A percentile compares a stretch with the other conserved stretches of the same genome.
phyloP scores from a whole-genome alignment of 1,140 invertebrate species.

The Nylanderia fulva region DNA sequence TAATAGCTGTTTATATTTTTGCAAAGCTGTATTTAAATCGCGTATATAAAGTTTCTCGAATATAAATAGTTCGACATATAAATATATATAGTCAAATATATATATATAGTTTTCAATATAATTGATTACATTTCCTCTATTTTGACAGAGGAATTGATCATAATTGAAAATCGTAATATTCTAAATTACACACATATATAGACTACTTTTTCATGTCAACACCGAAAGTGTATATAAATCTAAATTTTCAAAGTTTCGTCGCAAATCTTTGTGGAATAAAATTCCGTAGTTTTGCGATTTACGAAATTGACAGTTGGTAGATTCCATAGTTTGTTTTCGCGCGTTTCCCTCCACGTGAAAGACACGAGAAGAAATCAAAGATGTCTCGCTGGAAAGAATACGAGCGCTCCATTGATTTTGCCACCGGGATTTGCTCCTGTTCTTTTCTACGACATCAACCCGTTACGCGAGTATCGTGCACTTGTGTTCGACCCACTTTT shows the following conservation, averaged over 20 bases:
- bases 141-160: background rate
- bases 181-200: background rate
- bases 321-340: background rate
- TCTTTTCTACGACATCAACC: conserved; percentile 30
- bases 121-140: background rate
- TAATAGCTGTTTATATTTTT: background rate
- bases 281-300: background rate
- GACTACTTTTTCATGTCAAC: background rate
- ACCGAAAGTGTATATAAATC: background rate
- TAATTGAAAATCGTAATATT: background rate
- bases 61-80: background rate
- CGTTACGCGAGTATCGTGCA: conserved; percentile 60
- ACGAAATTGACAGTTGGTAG: conserved; percentile 3
- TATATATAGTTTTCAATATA: no score
- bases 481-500: conserved; percentile 66
- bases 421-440: conserved; percentile 70
- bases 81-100: no score
- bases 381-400: conserved; percentile 57
- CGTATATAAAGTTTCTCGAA: background rate
- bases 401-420: conserved; percentile 74
- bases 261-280: background rate
- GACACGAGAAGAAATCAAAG: conserved; percentile 43
- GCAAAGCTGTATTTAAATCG: background rate
- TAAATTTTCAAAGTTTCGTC: background rate
- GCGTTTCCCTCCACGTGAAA: background rate